These are phyloP conservation scores for Drosophila fuyamai DNA, from an alignment of 1,140 invertebrate species.

Conservation along the genomic window DNA sequence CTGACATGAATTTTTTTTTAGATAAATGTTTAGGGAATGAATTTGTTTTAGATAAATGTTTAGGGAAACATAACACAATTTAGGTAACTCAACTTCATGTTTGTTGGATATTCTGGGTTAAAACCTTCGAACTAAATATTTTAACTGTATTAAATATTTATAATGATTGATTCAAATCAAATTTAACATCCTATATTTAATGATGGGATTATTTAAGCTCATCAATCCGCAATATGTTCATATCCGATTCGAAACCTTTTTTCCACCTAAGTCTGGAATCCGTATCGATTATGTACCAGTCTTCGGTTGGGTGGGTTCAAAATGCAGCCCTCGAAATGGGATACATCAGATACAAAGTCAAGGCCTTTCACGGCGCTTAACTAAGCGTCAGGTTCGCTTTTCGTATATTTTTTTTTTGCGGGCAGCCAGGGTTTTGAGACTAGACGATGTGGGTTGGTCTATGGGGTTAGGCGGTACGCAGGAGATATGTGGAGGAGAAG, in stretches of 20 bases:
- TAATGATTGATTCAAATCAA: too few species aligned
- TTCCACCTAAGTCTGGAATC: background rate
- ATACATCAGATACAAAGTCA: constrained; percentile 47
- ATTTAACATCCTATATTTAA: too few species aligned
- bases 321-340: constrained; percentile 10
- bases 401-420: constrained; percentile 2
- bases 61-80: too few species aligned
- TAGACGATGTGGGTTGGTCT: constrained; percentile 12
- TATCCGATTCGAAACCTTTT: background rate
- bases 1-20: too few species aligned
- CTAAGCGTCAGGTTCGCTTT: constrained; percentile 37
- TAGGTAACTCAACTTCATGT: too few species aligned
- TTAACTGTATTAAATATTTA: too few species aligned
- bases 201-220: too few species aligned
- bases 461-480: background rate
- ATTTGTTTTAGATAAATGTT: too few species aligned
- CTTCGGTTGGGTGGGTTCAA: background rate
- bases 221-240: background rate
- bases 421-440: constrained; percentile 12
- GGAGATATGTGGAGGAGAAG: constrained; percentile 20
- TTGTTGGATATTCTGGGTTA: too few species aligned
- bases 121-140: too few species aligned
- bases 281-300: background rate
- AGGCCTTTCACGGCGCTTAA: constrained; percentile 43
- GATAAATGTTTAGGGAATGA: too few species aligned